These are phyloP conservation scores for Dermatemys mawii DNA, from an alignment of 2,113 vertebrate genomes.

Conservation along the genomic window DNA sequence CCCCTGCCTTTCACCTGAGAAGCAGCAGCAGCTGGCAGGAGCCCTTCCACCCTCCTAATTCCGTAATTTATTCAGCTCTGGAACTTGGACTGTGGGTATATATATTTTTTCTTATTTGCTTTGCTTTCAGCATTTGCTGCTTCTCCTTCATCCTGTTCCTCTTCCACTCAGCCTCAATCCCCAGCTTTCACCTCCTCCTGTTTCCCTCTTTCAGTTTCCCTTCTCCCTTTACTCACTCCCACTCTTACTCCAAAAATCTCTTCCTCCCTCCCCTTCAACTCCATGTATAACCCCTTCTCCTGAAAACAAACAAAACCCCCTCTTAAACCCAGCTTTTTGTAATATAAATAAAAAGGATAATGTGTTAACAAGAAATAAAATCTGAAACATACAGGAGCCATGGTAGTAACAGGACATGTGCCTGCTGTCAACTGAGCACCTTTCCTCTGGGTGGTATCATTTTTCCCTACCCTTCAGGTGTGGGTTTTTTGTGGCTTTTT, in stretches of 20 bases:
- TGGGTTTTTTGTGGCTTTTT: too few species aligned
- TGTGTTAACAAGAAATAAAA: too few species aligned
- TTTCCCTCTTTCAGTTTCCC: background rate
- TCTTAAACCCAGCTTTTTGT: background rate
- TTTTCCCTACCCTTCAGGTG: too few species aligned
- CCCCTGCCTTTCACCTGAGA: background rate
- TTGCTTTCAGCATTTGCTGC: background rate
- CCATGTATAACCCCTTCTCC: background rate
- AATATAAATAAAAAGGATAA: too few species aligned
- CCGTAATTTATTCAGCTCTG: slow-evolving; percentile 40
- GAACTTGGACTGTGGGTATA: background rate
- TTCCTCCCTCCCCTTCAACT: background rate
- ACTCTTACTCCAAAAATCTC: background rate
- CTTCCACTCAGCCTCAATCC: slow-evolving; percentile 35
- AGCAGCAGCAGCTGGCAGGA: background rate
- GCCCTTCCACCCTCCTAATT: slow-evolving; percentile 32
- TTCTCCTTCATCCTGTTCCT: background rate
- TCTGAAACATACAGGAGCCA: too few species aligned
- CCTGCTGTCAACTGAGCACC: too few species aligned
- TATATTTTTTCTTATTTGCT: background rate
- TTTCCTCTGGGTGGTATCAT: too few species aligned
- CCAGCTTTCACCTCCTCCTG: background rate
- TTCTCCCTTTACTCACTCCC: background rate
- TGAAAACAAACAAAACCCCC: background rate
- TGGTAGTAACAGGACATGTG: too few species aligned